Conservation (phyloP, 2,888 invertebrate genomes). For the Caenorhabditis virilis region DNA sequence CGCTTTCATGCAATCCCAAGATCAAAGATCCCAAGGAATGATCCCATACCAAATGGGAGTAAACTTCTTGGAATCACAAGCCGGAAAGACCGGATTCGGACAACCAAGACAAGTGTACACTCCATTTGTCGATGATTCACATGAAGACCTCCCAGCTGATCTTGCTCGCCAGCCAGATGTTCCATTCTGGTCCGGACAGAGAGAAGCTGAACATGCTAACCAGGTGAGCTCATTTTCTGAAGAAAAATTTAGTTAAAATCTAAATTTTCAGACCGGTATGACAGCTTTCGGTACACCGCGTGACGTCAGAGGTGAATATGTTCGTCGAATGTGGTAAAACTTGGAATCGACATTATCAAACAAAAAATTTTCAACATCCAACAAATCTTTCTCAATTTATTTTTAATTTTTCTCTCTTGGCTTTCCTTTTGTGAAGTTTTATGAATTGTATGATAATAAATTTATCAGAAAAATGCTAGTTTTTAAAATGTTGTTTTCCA, state of each 20-base stretch:
- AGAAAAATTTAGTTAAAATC: not conserved
- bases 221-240: slow-evolving; percentile 40
- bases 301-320: slow-evolving; percentile 67
- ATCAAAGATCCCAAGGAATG: slow-evolving; percentile 67
- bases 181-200: slow-evolving; percentile 68
- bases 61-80: slow-evolving; percentile 72
- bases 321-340: slow-evolving; percentile 62
- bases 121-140: slow-evolving; percentile 66
- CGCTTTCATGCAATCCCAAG: slow-evolving; percentile 55
- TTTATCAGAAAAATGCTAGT: no score
- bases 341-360: no score
- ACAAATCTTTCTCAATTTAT: slow-evolving; percentile 5
- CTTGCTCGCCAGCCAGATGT: slow-evolving; percentile 67
- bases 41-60: slow-evolving; percentile 73
- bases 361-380: not conserved
- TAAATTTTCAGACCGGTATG: slow-evolving; percentile 64
- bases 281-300: slow-evolving; percentile 68
- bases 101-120: slow-evolving; percentile 69
- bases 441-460: slow-evolving; percentile 2
- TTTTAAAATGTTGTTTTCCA: no score
- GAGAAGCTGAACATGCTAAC: slow-evolving; percentile 66
- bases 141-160: slow-evolving; percentile 68
- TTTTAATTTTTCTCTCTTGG: slow-evolving; percentile 3
- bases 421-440: not conserved
- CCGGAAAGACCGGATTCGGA: slow-evolving; percentile 73